Conservation (phyloP, 2,797 vertebrate species). For the Onychomys arenicola region DNA sequence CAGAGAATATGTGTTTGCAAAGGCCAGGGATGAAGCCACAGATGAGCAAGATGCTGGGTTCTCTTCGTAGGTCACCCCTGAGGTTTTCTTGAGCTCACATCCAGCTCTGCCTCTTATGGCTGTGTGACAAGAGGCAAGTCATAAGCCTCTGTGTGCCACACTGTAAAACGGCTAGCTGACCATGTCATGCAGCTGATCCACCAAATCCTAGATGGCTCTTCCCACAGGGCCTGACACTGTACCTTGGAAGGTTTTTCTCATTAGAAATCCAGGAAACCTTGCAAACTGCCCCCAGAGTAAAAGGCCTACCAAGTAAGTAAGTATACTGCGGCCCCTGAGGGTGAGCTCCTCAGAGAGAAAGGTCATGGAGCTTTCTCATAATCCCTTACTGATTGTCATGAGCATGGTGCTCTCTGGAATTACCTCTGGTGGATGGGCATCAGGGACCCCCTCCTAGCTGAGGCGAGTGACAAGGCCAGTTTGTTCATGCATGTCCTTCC, state of each 20-base stretch:
- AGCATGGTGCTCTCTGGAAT: neutral
- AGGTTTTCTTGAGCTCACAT: neutral
- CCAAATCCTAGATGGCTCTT: neutral
- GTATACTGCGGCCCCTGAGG: neutral
- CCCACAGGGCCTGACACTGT: neutral
- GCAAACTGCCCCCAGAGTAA: neutral
- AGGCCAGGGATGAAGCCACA: neutral
- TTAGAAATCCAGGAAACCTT: neutral
- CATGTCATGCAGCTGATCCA: neutral
- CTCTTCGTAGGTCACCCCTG: neutral
- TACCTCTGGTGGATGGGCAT: neutral
- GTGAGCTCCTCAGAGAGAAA: neutral
- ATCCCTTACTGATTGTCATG: neutral
- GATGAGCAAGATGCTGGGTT: neutral
- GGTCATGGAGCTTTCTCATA: neutral
- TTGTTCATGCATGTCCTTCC: neutral
- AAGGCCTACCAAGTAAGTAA: neutral
- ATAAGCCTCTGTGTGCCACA: neutral
- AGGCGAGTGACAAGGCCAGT: neutral
- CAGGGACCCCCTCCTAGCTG: neutral
- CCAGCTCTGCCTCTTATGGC: neutral
- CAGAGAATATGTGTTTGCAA: neutral
- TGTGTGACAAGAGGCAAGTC: neutral
- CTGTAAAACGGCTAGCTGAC: neutral
- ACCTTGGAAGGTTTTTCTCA: neutral